Conservation (phyloP, 2,888 invertebrate species). For the Aspidiotus destructor region DNA sequence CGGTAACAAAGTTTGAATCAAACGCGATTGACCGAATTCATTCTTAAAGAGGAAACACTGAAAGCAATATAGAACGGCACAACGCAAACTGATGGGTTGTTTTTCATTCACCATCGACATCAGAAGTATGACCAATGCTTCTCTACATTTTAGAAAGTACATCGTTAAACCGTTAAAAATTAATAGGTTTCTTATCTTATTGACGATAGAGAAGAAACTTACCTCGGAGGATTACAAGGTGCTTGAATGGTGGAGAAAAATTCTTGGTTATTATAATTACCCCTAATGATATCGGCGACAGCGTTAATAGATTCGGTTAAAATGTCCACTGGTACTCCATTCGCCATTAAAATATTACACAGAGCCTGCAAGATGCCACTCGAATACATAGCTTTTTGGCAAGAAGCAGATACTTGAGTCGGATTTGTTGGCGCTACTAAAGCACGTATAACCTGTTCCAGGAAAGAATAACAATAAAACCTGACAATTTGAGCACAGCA, state of each 20-base stretch:
- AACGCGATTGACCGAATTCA: slow-evolving; percentile 72
- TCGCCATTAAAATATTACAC: slow-evolving; percentile 87
- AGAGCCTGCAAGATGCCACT: slow-evolving; percentile 72
- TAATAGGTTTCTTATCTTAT: not conserved
- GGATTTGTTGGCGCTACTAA: slow-evolving; percentile 91
- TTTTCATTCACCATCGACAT: slow-evolving; percentile 99
- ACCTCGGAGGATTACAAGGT: slow-evolving; percentile 80
- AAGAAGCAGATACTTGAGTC: slow-evolving; percentile 60
- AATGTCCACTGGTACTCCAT: slow-evolving; percentile 92
- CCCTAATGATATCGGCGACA: slow-evolving; percentile 87
- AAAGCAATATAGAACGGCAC: slow-evolving; percentile 94
- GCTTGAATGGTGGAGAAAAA: slow-evolving; percentile 82
- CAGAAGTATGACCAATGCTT: slow-evolving; percentile 84
- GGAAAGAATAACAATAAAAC: not conserved
- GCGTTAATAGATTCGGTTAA: slow-evolving; percentile 92
- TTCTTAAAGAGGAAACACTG: slow-evolving; percentile 92
- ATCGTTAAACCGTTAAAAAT: too few species aligned
- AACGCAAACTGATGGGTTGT: slow-evolving; percentile 79
- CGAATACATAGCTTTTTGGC: slow-evolving; percentile 80
- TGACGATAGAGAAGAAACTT: not conserved
- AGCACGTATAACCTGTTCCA: slow-evolving; percentile 54
- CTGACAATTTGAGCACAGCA: not conserved
- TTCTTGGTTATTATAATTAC: slow-evolving; percentile 82
- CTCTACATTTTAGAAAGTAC: slow-evolving; percentile 46
- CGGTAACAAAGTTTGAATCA: slow-evolving; percentile 87